Evolutionary conservation across 2,797 vertebrate species (phyloP), one percentile per base, ranked within the genome.

Genomic region (Darevskia nairensis): DNA sequence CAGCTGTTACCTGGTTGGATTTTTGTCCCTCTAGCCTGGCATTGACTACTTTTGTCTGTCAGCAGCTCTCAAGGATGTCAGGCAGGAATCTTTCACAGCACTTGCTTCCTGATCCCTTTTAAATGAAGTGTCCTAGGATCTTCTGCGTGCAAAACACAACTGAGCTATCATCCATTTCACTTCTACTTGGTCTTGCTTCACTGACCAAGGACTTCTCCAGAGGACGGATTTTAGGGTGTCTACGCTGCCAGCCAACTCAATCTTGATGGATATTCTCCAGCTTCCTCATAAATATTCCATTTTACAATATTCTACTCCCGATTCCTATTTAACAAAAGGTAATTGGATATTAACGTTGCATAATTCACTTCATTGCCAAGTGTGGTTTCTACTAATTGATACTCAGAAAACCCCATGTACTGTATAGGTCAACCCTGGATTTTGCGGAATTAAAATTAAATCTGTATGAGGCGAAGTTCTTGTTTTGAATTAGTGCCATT

Each of bases 371-470:
- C 41, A 81, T 84, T 93, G 82, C 8, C 44, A 44, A 44, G 4
- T 80, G n/a, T 32, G 27, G 2, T 80, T 90, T 92, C 61, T 41
- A 75, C 21, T 79, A 87, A 89, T n/a, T 90, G 83, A 82, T 68
- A 68, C 46, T 86, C 88, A 72, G n/a, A 92, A 90, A 46, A 80
- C 76, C 50, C 50, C 85, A 84, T 71, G 13, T 61, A 86, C 8
- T 0, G 50, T 72, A 79, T 2, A 86, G n/a, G 32, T 84, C 41
- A 91, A 69, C 23, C 77, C n/a, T 90, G 35, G 86, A 90, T 90
- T 89, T 86, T 35, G 76, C 91, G 86, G 59, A 0, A 88, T 89
- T 84, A 84, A 90, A 92, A 88, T 89, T 81, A 61, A 89, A 89
- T 75, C 55, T 9, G 72, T 64, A 85, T 29, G 66, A 46, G 4